These are phyloP conservation scores for Glandiceps talaboti DNA, from an alignment of 53 echinoderm and acorn worm species.

Conservation along the genomic window DNA sequence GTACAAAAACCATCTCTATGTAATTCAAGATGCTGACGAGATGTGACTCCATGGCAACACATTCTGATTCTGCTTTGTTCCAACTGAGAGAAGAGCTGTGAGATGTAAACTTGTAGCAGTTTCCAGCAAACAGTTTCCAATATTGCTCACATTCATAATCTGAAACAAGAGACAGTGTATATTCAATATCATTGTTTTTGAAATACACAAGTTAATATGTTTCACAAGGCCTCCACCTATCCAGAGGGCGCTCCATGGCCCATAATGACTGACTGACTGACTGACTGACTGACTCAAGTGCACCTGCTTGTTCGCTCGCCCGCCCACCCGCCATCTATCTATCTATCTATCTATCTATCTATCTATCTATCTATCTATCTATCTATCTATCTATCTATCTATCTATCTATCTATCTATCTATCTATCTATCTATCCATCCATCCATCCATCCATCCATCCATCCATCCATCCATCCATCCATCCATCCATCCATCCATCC, in stretches of 20 bases:
- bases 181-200: no score
- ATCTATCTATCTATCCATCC: not conserved
- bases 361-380: no score
- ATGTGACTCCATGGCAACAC: conserved; percentile 18
- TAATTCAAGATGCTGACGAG: conserved; percentile 56
- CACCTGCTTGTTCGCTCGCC: no score
- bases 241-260: no score
- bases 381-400: no score
- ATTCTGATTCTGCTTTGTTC: conserved; percentile 28
- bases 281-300: no score
- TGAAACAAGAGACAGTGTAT: no score
- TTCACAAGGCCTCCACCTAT: no score
- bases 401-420: not conserved
- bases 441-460: not conserved
- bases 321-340: no score
- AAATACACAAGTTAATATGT: no score
- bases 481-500: not conserved
- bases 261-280: no score
- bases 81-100: conserved; percentile 9
- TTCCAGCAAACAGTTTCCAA: conserved; percentile 19
- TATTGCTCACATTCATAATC: conserved; percentile 12
- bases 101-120: conserved; percentile 33
- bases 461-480: not conserved
- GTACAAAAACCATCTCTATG: conserved; percentile 81
- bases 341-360: no score